Evolutionary conservation across 1,140 invertebrate genomes (phyloP).

Genomic region (Drosophila nebulosa): DNA sequence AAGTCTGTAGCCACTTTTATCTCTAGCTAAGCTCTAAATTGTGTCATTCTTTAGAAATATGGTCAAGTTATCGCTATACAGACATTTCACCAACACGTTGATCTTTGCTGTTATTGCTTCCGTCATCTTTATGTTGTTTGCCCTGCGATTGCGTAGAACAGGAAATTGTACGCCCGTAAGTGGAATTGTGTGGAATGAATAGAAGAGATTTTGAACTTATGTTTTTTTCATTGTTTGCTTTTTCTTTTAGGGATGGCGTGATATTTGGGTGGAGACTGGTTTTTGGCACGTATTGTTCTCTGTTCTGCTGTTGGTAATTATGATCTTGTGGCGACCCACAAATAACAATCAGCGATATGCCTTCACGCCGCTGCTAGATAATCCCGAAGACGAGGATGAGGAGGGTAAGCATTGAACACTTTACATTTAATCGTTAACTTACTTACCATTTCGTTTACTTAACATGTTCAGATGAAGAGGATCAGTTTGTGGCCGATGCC

Average conservation of each 20-base stretch:
- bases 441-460: neutral
- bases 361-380: constrained; percentile 94
- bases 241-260: constrained; percentile 90
- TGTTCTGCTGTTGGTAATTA: constrained; percentile 92
- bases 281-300: constrained; percentile 97
- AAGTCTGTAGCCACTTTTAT: neutral
- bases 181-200: constrained; percentile 29
- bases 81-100: constrained; percentile 96
- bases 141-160: constrained; percentile 89
- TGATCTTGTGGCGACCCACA: constrained; percentile 96
- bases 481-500: constrained; percentile 91
- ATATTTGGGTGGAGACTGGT: constrained; percentile 95
- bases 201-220: neutral
- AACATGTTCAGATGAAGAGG: constrained; percentile 83
- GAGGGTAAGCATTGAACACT: constrained; percentile 68
- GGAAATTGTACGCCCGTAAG: constrained; percentile 87
- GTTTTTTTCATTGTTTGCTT: neutral
- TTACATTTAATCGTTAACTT: neutral
- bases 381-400: constrained; percentile 90
- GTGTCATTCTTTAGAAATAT: constrained; percentile 85
- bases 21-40: neutral
- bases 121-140: constrained; percentile 95
- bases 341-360: constrained; percentile 98
- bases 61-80: constrained; percentile 94
- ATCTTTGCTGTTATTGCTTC: constrained; percentile 94